Evolutionary conservation across 2,113 vertebrate species (phyloP).

Genomic region (Rhinoptilus africanus): DNA sequence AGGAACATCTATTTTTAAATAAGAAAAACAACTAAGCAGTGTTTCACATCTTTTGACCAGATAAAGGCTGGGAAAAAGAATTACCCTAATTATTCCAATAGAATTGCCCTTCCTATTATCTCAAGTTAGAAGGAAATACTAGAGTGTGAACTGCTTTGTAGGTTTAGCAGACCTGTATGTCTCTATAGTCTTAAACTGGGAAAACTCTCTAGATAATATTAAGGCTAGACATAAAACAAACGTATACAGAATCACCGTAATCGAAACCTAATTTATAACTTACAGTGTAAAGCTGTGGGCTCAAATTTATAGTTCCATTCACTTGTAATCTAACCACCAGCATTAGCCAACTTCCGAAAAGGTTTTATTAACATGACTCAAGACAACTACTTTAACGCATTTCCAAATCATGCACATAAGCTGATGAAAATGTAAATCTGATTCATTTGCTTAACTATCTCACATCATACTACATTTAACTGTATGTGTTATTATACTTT

Average conservation of each 20-base stretch:
- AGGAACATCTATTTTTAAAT: slow-evolving; percentile 62
- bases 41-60: slow-evolving; percentile 38
- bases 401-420: neutral
- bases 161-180: neutral
- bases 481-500: neutral
- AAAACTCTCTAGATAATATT: neutral
- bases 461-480: neutral
- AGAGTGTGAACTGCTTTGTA: neutral
- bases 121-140: slow-evolving; percentile 15
- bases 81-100: slow-evolving; percentile 19
- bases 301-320: neutral
- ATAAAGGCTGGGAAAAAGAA: neutral
- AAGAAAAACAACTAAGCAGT: slow-evolving; percentile 35
- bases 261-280: neutral
- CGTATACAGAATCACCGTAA: neutral
- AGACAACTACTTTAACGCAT: neutral
- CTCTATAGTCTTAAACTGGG: slow-evolving; percentile 36
- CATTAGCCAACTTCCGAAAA: neutral
- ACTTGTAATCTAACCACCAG: neutral
- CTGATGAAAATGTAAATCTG: neutral
- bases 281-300: neutral
- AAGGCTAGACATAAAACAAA: slow-evolving; percentile 20
- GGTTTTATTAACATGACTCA: neutral
- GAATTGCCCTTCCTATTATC: slow-evolving; percentile 2
- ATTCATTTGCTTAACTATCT: neutral